Evolutionary conservation across 2,797 vertebrate genomes (phyloP).

Genomic region (Coregonus ussuriensis): DNA sequence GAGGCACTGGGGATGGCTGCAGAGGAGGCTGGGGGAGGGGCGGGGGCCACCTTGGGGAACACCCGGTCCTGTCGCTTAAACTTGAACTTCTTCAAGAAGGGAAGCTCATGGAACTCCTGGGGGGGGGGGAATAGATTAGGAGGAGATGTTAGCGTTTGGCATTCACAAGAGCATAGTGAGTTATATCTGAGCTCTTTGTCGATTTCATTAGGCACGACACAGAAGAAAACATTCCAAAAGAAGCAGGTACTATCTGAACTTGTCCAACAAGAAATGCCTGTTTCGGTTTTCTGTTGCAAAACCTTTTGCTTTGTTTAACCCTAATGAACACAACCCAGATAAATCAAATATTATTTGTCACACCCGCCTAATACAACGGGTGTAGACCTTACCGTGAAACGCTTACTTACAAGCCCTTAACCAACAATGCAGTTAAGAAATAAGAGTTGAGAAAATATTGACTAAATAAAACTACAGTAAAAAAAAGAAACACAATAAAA

Average conservation of each 20-base stretch:
- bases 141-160: neutral
- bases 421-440: too few relatives aligned
- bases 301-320: neutral
- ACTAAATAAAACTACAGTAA: too few relatives aligned
- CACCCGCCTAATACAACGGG: too few relatives aligned
- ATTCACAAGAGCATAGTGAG: neutral
- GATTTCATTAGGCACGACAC: neutral
- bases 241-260: neutral
- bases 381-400: too few relatives aligned
- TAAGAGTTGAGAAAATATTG: too few relatives aligned
- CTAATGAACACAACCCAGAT: neutral
- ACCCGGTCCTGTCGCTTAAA: conserved; percentile 89
- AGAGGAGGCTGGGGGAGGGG: conserved; percentile 24
- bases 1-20: conserved; percentile 55
- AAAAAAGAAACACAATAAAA: too few relatives aligned
- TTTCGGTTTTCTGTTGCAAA: neutral
- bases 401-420: too few relatives aligned
- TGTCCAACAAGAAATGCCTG: neutral
- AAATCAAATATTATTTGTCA: too few relatives aligned
- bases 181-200: neutral
- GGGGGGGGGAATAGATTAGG: conserved; percentile 4
- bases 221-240: neutral
- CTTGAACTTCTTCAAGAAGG: conserved; percentile 95
- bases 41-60: conserved; percentile 79
- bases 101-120: conserved; percentile 90